Conservation (phyloP, 2,888 invertebrate genomes). For the Parascotia fuliginaria region DNA sequence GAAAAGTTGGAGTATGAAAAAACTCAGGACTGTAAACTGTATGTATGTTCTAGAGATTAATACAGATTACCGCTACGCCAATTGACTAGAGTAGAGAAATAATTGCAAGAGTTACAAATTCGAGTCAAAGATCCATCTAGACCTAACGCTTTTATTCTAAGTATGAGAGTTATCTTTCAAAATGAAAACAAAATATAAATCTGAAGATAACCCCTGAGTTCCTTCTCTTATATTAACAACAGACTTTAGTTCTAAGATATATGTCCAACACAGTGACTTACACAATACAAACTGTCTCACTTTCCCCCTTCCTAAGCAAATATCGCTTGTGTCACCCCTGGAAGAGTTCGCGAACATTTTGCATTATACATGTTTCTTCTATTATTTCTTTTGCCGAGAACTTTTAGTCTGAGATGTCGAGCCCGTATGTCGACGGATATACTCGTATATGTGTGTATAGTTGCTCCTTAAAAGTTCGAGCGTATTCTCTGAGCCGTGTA, state of each 20-base stretch:
- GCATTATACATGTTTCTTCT: conserved; percentile 33
- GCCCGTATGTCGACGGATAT: background rate
- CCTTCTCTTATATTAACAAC: background rate
- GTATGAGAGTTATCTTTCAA: too few species aligned
- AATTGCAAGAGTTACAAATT: too few species aligned
- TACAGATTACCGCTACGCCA: too few species aligned
- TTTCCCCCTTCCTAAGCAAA: conserved; percentile 14
- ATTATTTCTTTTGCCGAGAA: conserved; percentile 20
- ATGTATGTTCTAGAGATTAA: too few species aligned
- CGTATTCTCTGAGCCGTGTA: conserved; percentile 4
- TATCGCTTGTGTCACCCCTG: conserved; percentile 25
- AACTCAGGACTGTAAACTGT: too few species aligned
- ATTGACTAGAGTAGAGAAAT: too few species aligned
- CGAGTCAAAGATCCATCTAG: too few species aligned
- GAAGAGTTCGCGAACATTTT: conserved; percentile 28
- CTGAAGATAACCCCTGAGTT: too few species aligned
- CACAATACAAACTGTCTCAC: background rate
- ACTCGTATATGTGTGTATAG: background rate
- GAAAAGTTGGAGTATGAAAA: too few species aligned
- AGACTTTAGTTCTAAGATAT: background rate
- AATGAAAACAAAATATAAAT: too few species aligned
- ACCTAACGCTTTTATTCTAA: too few species aligned
- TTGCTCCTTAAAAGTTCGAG: background rate
- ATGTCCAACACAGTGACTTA: background rate
- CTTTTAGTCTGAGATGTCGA: conserved; percentile 10